Percentiles rank a stretch among this genome's conserved stretches.
These are phyloP conservation scores for Notodonta dromedarius DNA, from an alignment of 2,888 invertebrate species.

Conservation along the genomic window DNA sequence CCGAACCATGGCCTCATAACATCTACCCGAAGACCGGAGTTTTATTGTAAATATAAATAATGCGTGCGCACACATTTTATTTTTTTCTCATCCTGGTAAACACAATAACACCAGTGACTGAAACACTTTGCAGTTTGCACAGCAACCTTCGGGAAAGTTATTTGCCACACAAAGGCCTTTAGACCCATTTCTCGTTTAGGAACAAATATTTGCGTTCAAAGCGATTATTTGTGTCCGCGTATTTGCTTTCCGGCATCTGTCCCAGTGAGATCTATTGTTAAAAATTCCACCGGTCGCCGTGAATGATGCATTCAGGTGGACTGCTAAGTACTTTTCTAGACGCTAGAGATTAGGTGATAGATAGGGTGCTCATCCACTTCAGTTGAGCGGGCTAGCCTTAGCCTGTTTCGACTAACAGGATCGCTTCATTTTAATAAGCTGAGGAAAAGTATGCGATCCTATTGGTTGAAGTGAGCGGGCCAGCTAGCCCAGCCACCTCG, in stretches of 20 bases:
- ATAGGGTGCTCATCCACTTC: too few species aligned
- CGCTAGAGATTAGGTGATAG: background rate
- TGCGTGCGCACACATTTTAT: background rate
- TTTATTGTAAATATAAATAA: background rate
- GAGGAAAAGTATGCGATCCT: too few species aligned
- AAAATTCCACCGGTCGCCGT: conserved; percentile 6
- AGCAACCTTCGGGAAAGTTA: conserved; percentile 3
- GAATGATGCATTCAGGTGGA: conserved; percentile 13
- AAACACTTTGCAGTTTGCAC: conserved; percentile 4
- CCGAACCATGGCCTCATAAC: too few species aligned
- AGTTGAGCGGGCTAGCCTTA: too few species aligned
- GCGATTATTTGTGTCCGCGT: conserved; percentile 4
- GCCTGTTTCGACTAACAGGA: too few species aligned
- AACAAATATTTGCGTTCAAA: conserved; percentile 6
- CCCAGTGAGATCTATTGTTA: conserved; percentile 3
- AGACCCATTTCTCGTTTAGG: conserved; percentile 1
- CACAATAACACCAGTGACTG: background rate
- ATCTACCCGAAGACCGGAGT: too few species aligned
- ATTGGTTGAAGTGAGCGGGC: too few species aligned
- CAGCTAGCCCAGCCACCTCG: too few species aligned
- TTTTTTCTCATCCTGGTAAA: background rate
- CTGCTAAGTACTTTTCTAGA: conserved; percentile 27
- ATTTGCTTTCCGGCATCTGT: conserved; percentile 6
- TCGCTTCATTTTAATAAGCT: too few species aligned
- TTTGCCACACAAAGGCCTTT: conserved; percentile 3